These are phyloP conservation scores for Oxyura jamaicensis DNA, from an alignment of 2,113 vertebrate species.

Conservation along the genomic window DNA sequence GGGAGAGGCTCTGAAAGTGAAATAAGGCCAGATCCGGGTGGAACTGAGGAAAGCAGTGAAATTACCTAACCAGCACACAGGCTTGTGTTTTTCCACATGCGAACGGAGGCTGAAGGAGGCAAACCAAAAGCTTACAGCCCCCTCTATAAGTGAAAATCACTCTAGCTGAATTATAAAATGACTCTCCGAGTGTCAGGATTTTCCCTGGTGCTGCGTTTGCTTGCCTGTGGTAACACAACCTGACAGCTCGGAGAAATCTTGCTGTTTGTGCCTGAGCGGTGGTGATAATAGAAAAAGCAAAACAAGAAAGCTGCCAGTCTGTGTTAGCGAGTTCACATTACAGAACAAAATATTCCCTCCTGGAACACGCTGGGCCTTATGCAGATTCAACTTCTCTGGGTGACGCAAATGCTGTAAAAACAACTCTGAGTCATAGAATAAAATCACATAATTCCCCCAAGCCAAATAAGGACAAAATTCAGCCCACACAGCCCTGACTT, in stretches of 20 bases:
- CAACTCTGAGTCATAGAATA: slow-evolving; percentile 64
- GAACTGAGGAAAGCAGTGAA: neutral
- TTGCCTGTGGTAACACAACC: neutral
- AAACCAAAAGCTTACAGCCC: neutral
- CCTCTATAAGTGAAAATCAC: neutral
- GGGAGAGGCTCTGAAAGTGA: neutral
- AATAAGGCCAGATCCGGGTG: neutral
- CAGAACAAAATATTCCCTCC: slow-evolving; percentile 48
- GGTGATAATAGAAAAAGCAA: neutral
- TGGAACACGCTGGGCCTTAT: slow-evolving; percentile 32
- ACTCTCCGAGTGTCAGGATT: neutral
- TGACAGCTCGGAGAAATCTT: neutral
- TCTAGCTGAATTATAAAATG: neutral
- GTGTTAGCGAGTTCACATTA: slow-evolving; percentile 28
- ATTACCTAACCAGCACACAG: neutral
- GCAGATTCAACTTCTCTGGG: slow-evolving; percentile 49
- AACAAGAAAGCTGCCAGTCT: neutral
- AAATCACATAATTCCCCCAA: slow-evolving; percentile 45
- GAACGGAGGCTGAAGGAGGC: neutral
- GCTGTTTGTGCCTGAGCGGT: neutral
- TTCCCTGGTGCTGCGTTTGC: neutral
- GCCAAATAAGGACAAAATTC: slow-evolving; percentile 61
- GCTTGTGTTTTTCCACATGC: neutral
- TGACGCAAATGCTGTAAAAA: slow-evolving; percentile 67
- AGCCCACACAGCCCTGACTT: slow-evolving; percentile 16